Evolutionary conservation across 1,140 invertebrate genomes (phyloP).

Genomic region (Neodiprion virginianus): DNA sequence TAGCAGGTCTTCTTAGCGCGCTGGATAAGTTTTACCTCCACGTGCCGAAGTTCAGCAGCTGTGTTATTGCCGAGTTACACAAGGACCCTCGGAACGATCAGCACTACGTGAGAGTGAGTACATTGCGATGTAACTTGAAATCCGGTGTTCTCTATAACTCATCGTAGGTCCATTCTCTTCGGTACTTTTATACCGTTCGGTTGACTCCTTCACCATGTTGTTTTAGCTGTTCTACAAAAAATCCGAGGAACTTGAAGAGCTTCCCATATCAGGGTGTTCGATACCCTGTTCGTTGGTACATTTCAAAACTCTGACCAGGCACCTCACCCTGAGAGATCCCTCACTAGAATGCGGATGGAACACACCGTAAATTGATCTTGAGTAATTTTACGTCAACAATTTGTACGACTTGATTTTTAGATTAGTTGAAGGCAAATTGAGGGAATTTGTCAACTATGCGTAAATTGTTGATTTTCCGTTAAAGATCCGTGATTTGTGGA

Average conservation of each 20-base stretch:
- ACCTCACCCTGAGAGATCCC: not conserved
- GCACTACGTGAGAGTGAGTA: not conserved
- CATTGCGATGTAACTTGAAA: not conserved
- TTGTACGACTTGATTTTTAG: too few relatives aligned
- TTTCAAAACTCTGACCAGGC: not conserved
- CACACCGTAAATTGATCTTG: not conserved
- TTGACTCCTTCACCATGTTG: too few relatives aligned
- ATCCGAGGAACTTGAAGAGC: not conserved
- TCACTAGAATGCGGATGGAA: not conserved
- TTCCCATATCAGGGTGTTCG: not conserved
- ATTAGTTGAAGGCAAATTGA: too few relatives aligned
- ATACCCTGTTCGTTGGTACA: not conserved
- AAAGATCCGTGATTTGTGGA: too few relatives aligned
- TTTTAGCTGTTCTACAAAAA: not conserved
- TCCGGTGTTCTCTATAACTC: not conserved
- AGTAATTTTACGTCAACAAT: not conserved
- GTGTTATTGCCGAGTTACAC: not conserved
- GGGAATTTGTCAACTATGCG: too few relatives aligned
- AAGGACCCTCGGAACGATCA: not conserved
- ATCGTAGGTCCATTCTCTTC: not conserved
- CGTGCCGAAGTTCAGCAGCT: not conserved
- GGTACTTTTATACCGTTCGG: too few relatives aligned
- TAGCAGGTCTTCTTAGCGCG: constrained; percentile 68
- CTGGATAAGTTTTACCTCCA: constrained; percentile 65
- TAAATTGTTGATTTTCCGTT: too few relatives aligned